These are phyloP conservation scores for Heterocephalus glaber DNA, from an alignment of 2,113 vertebrate genomes.

Conservation along the genomic window DNA sequence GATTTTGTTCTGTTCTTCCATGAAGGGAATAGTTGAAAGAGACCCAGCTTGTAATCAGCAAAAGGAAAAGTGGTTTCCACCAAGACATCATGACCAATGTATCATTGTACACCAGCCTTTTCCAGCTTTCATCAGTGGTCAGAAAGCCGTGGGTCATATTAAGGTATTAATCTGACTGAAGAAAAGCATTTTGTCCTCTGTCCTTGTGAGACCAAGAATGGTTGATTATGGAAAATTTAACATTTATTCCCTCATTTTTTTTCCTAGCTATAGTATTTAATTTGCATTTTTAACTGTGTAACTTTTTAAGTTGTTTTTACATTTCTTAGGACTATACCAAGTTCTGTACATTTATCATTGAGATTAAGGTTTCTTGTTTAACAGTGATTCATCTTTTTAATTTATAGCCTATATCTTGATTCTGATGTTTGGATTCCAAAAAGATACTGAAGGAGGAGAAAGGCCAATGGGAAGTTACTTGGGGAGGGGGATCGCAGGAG, in stretches of 20 bases:
- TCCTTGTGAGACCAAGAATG: background rate
- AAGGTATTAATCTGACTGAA: background rate
- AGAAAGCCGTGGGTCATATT: background rate
- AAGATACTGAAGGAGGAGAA: background rate
- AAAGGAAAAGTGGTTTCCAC: background rate
- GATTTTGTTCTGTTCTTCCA: background rate
- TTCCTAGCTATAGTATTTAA: background rate
- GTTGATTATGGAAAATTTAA: background rate
- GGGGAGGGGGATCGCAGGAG: background rate
- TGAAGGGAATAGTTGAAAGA: background rate
- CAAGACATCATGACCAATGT: background rate
- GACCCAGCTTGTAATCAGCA: background rate
- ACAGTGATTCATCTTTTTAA: background rate
- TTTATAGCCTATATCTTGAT: background rate
- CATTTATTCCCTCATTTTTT: background rate
- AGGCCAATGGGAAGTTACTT: background rate
- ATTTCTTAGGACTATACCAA: background rate
- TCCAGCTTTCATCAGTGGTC: background rate
- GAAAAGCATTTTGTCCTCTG: background rate
- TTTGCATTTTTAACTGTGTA: background rate
- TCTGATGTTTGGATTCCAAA: background rate
- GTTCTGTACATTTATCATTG: background rate
- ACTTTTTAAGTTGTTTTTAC: background rate
- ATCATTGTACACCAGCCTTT: background rate
- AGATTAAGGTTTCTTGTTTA: background rate